Evolutionary conservation across 2,797 vertebrate genomes (phyloP).

Genomic region (Esox lucius): DNA sequence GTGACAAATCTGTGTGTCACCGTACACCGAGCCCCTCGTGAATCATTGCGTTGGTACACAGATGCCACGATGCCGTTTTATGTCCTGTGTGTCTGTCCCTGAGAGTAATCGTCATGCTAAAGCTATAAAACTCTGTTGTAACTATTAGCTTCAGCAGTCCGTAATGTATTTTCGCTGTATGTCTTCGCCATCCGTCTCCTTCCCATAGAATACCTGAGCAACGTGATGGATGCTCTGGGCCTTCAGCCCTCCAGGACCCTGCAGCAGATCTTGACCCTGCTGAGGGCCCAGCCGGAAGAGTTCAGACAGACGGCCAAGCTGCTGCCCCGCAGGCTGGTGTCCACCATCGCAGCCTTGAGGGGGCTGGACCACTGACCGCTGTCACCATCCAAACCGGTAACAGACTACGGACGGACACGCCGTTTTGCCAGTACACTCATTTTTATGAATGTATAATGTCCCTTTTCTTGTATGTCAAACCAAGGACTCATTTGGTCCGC

Average conservation of each 20-base stretch:
- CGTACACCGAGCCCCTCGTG: too few relatives aligned
- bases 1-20: not conserved
- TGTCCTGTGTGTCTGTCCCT: too few relatives aligned
- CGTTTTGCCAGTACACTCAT: not conserved
- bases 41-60: too few relatives aligned
- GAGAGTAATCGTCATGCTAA: too few relatives aligned
- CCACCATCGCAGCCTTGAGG: constrained; percentile 81
- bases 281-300: constrained; percentile 88
- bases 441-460: not conserved
- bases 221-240: constrained; percentile 96
- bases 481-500: not conserved
- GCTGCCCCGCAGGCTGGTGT: constrained; percentile 80
- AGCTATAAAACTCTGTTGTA: not conserved
- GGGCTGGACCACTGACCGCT: constrained; percentile 74
- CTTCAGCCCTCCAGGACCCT: constrained; percentile 88
- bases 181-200: not conserved
- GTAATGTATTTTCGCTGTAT: not conserved
- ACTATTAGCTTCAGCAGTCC: not conserved
- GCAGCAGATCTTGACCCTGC: constrained; percentile 79
- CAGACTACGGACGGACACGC: not conserved
- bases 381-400: not conserved
- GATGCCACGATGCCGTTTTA: too few relatives aligned
- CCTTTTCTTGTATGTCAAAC: too few relatives aligned
- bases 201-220: constrained; percentile 90
- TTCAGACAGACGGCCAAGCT: constrained; percentile 83